Percentiles rank a stretch among this genome's conserved stretches.
Conservation (phyloP, 92 coral and sea anemone species). For the Nematostella vectensis region DNA sequence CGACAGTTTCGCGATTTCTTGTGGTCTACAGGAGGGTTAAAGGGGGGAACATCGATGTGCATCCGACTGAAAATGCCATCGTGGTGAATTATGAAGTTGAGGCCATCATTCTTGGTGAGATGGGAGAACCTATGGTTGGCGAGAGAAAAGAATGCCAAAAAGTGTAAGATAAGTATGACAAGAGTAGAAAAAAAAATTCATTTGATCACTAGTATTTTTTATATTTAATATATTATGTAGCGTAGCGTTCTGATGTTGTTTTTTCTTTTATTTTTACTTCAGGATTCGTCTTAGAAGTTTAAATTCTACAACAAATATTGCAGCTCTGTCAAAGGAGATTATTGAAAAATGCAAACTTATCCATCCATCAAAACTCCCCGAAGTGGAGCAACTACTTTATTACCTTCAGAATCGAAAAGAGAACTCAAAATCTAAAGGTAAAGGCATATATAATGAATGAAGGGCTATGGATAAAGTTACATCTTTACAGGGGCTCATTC, state of each 20-base stretch:
- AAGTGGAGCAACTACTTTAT: slow-evolving; percentile 89
- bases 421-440: slow-evolving; percentile 43
- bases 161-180: too few relatives aligned
- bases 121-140: slow-evolving; percentile 98
- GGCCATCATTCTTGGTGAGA: slow-evolving; percentile 94
- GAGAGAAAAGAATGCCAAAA: slow-evolving; percentile 98
- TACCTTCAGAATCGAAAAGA: slow-evolving; percentile 90
- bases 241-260: too few relatives aligned
- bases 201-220: not conserved
- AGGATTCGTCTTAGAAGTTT: slow-evolving; percentile 91
- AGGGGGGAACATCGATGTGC: slow-evolving; percentile 94
- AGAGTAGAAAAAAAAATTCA: too few relatives aligned
- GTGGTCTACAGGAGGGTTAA: slow-evolving; percentile 94
- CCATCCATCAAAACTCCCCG: slow-evolving; percentile 93
- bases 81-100: slow-evolving; percentile 98
- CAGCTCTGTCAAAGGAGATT: slow-evolving; percentile 77
- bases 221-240: too few relatives aligned
- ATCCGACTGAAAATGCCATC: slow-evolving; percentile 97
- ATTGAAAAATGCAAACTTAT: slow-evolving; percentile 94
- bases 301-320: slow-evolving; percentile 77
- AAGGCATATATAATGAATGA: not conserved
- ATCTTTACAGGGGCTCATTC: too few relatives aligned
- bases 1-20: too few relatives aligned
- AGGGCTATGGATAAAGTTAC: not conserved
- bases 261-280: too few relatives aligned